Evolutionary conservation across 2,888 invertebrate genomes (phyloP).

Genomic region (Lasioglossum calceatum): DNA sequence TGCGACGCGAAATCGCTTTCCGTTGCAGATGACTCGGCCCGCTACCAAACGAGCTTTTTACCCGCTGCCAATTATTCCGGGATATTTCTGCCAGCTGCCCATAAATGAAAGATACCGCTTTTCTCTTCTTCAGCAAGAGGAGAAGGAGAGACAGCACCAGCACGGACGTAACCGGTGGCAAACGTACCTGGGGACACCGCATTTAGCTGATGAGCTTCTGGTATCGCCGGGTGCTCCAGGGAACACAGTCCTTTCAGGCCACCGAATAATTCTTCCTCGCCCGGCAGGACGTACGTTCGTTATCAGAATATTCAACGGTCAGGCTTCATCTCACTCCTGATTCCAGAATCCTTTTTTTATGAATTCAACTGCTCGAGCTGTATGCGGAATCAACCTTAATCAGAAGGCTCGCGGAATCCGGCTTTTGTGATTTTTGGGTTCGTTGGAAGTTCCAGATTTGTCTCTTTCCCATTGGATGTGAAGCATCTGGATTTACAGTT

Average conservation of each 20-base stretch:
- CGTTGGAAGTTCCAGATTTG: no score
- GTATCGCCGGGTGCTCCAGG: not conserved
- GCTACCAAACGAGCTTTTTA: constrained; percentile 1
- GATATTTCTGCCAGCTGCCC: constrained; percentile 6
- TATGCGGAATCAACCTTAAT: not conserved
- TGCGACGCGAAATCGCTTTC: constrained; percentile 28
- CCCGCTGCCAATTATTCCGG: constrained; percentile 15
- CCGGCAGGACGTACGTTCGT: not conserved
- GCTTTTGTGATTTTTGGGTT: not conserved
- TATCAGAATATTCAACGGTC: constrained; percentile 1
- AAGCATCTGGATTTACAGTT: no score
- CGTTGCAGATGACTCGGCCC: constrained; percentile 24
- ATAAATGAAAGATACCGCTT: constrained; percentile 10
- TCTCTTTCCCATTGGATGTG: no score
- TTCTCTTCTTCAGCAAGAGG: not conserved
- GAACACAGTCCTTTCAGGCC: not conserved
- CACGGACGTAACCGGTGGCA: not conserved
- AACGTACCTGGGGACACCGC: constrained; percentile 4
- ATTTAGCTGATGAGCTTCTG: constrained; percentile 17
- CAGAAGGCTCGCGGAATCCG: not conserved
- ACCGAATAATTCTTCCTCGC: not conserved
- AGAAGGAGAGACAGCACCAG: no score
- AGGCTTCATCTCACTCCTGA: not conserved
- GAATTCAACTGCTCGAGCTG: not conserved
- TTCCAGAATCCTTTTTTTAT: no score